Percentiles rank a stretch among this genome's conserved stretches.
These are phyloP conservation scores for Sorex araneus DNA, from an alignment of 2,113 vertebrate genomes.

Conservation along the genomic window DNA sequence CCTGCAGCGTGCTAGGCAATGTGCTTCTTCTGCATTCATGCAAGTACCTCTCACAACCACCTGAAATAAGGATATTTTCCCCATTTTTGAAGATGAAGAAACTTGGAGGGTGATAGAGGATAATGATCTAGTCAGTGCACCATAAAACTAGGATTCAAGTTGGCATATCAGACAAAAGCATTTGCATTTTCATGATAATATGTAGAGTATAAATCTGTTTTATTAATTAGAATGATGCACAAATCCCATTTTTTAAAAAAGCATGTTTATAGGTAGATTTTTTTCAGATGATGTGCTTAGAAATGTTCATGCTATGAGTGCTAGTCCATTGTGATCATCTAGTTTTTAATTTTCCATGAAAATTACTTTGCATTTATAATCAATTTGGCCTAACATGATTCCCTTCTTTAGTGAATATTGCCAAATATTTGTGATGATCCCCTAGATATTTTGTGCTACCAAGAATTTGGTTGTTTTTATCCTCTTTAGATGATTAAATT, in stretches of 20 bases:
- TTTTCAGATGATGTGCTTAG: slow-evolving; percentile 75
- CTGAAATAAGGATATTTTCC: neutral
- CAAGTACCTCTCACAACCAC: neutral
- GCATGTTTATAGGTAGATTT: neutral
- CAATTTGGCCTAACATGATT: slow-evolving; percentile 83
- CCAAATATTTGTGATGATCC: slow-evolving; percentile 84
- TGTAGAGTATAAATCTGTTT: neutral
- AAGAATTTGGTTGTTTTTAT: slow-evolving; percentile 80
- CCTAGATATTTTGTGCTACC: slow-evolving; percentile 81
- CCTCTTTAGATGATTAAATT: slow-evolving; percentile 86
- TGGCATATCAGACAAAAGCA: neutral
- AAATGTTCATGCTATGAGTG: slow-evolving; percentile 84
- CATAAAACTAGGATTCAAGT: neutral
- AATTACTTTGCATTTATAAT: slow-evolving; percentile 90
- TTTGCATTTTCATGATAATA: neutral
- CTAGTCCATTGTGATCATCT: slow-evolving; percentile 83
- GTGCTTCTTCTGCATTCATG: neutral
- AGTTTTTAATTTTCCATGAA: slow-evolving; percentile 90
- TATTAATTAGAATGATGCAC: slow-evolving; percentile 58
- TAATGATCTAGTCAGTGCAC: neutral
- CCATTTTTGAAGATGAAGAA: neutral
- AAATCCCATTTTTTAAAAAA: neutral
- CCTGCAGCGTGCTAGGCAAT: neutral
- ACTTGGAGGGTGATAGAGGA: neutral
- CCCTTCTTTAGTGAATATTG: slow-evolving; percentile 87